phyloP scores from a whole-genome alignment of 2,888 invertebrate genomes.

The Ormyrus rosae region DNA sequence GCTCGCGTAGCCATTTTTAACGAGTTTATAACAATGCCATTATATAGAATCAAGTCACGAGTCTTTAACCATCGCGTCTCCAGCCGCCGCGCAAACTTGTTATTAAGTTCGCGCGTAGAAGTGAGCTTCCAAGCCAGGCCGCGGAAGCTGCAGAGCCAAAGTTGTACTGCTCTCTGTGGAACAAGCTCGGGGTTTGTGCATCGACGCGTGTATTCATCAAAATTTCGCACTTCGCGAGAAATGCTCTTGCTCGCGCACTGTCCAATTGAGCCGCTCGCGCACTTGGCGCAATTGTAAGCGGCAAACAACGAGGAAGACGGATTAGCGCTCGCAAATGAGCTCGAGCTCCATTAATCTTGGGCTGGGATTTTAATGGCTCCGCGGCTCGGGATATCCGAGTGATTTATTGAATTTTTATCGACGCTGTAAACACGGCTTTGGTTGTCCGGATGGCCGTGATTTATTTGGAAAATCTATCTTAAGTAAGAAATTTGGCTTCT shows the following conservation, averaged over 20 bases:
- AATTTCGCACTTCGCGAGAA: neutral
- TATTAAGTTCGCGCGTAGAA: too few species aligned
- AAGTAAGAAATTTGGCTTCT: too few species aligned
- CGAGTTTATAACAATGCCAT: neutral
- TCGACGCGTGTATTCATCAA: conserved; percentile 4
- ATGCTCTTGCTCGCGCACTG: neutral
- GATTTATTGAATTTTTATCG: too few species aligned
- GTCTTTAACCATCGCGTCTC: neutral
- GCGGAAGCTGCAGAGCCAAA: neutral
- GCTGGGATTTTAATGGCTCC: neutral
- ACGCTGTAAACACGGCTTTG: too few species aligned
- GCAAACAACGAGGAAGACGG: neutral
- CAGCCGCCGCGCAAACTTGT: neutral
- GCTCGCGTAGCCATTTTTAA: neutral
- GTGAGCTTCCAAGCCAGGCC: neutral
- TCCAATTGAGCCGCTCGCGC: neutral
- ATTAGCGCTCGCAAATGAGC: neutral
- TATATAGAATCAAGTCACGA: neutral
- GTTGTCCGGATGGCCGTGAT: too few species aligned
- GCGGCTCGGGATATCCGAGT: neutral
- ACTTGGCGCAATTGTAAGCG: neutral
- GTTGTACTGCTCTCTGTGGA: too few species aligned
- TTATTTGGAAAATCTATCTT: too few species aligned
- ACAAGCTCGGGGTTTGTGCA: neutral
- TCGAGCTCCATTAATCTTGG: neutral